Conservation (phyloP, 30 jellyfish, hydroid and myxozoan genomes). For the Haliclystus octoradiatus region DNA sequence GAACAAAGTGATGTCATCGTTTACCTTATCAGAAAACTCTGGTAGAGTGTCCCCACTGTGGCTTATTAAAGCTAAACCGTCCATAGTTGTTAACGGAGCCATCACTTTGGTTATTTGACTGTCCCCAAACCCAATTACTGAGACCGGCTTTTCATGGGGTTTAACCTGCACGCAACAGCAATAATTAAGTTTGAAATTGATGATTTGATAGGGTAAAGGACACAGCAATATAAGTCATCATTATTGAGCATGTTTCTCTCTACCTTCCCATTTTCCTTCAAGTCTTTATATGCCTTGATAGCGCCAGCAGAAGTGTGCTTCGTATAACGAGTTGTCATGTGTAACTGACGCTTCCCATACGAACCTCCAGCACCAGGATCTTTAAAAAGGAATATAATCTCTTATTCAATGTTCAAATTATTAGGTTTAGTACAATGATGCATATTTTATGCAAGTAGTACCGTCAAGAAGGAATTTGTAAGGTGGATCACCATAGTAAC, state of each 20-base stretch:
- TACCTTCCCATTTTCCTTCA: constrained; percentile 40
- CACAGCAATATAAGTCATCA: not conserved
- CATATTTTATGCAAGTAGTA: no score
- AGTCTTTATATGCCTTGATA: constrained; percentile 27
- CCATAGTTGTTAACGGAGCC: constrained; percentile 52
- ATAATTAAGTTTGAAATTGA: no score
- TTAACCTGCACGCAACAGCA: constrained; percentile 48
- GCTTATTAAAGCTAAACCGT: constrained; percentile 49
- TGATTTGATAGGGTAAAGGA: not conserved
- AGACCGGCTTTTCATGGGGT: constrained; percentile 44
- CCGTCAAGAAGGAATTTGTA: constrained; percentile 1
- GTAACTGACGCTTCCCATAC: constrained; percentile 8
- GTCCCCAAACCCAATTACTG: constrained; percentile 60
- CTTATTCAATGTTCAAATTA: no score
- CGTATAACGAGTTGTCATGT: constrained; percentile 13
- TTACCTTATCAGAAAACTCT: constrained; percentile 76
- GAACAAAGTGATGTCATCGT: not conserved
- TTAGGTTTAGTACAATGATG: no score
- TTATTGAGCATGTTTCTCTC: not conserved
- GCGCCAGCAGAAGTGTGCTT: constrained; percentile 33
- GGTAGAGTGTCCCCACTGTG: constrained; percentile 37
- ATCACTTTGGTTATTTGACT: constrained; percentile 40
- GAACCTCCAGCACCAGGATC: constrained; percentile 1
- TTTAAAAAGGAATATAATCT: no score
- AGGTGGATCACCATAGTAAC: constrained; percentile 6